Evolutionary conservation across 2,113 vertebrate species (phyloP).

Genomic region (Centropus bengalensis): DNA sequence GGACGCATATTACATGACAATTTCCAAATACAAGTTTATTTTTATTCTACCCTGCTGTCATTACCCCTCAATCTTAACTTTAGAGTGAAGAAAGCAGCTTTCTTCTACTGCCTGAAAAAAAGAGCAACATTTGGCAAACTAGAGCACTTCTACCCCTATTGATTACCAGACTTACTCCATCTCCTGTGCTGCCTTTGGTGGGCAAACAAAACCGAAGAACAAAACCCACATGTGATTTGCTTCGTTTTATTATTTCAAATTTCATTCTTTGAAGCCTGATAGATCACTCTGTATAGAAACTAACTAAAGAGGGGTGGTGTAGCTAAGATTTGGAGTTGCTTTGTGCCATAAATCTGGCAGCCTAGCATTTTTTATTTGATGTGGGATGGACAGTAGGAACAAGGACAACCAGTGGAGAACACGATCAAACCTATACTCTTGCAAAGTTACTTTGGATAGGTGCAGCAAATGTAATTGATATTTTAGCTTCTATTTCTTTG

Average conservation of each 20-base stretch:
- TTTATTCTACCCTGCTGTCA: not conserved
- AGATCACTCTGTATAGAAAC: not conserved
- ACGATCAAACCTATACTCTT: not conserved
- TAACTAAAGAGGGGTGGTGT: not conserved
- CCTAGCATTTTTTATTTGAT: not conserved
- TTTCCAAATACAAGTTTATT: not conserved
- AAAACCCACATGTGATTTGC: not conserved
- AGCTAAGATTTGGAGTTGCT: not conserved
- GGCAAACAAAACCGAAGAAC: not conserved
- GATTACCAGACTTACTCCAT: not conserved
- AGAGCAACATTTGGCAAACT: not conserved
- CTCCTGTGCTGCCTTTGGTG: not conserved
- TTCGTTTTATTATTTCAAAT: not conserved
- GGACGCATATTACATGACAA: not conserved
- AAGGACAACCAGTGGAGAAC: not conserved
- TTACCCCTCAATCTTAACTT: not conserved
- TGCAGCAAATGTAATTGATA: not conserved
- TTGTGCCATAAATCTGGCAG: constrained; percentile 21
- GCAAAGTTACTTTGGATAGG: constrained; percentile 42
- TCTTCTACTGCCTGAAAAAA: not conserved
- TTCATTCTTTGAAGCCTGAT: constrained; percentile 24
- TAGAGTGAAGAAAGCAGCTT: not conserved
- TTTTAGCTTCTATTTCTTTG: not conserved
- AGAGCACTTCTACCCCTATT: not conserved
- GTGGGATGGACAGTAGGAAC: not conserved